A percentile compares a stretch with the other conserved stretches of the same genome.
Evolutionary conservation across 30 jellyfish, hydroid and myxozoan genomes (phyloP).

Genomic region (Sanderia malayensis): DNA sequence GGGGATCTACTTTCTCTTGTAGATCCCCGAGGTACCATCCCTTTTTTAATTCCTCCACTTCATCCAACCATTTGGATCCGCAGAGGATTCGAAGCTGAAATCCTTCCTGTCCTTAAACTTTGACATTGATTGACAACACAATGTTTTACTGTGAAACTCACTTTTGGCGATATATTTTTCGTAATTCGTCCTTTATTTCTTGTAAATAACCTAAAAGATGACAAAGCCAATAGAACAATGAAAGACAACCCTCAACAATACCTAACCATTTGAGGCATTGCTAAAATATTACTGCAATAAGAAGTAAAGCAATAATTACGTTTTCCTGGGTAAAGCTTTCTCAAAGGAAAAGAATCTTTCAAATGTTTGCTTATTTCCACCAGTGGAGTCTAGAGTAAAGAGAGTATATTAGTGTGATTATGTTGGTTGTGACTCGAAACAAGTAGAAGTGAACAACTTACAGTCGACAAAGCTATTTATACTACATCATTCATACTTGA

Average conservation of each 20-base stretch:
- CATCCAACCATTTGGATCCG: too few species aligned
- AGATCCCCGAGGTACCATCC: too few species aligned
- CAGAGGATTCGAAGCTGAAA: too few species aligned
- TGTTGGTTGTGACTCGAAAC: background rate
- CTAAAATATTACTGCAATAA: background rate
- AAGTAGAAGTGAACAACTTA: background rate
- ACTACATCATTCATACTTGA: background rate
- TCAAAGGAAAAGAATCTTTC: conserved; percentile 20
- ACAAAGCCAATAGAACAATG: background rate
- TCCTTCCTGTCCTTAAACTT: too few species aligned
- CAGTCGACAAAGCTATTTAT: too few species aligned
- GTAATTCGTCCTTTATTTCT: conserved; percentile 28
- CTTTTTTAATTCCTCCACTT: too few species aligned
- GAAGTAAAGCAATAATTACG: conserved; percentile 1
- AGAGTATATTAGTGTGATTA: too few species aligned
- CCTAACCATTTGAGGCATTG: too few species aligned
- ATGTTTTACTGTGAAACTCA: too few species aligned
- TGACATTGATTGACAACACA: too few species aligned
- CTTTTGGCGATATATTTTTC: conserved; percentile 32
- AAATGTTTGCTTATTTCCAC: conserved; percentile 30
- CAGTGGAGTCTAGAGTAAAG: conserved; percentile 35
- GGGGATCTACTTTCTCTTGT: too few species aligned
- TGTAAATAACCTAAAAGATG: conserved; percentile 15
- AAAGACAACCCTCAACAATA: too few species aligned
- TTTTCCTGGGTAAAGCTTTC: conserved; percentile 46